phyloP scores from a whole-genome alignment of 2,113 vertebrate genomes.

The Calypte anna region DNA sequence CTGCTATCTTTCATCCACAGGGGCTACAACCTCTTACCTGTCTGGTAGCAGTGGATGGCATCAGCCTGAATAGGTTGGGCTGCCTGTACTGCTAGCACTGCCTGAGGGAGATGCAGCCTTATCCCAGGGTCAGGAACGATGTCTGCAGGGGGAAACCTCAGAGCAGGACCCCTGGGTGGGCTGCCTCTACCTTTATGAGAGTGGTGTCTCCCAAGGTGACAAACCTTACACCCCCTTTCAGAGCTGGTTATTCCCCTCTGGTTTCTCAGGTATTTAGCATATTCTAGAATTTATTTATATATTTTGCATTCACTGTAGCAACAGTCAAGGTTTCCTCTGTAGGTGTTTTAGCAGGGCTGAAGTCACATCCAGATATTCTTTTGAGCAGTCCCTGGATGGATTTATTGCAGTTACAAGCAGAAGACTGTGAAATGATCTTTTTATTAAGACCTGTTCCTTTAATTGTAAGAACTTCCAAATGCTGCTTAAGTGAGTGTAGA shows the following conservation, averaged over 20 bases:
- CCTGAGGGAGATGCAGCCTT: not conserved
- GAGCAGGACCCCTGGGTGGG: not conserved
- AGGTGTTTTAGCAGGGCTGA: not conserved
- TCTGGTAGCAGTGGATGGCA: not conserved
- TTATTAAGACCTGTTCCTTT: not conserved
- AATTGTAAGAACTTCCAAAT: not conserved
- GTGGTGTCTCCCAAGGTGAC: not conserved
- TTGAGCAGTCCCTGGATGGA: not conserved
- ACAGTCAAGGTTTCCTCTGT: not conserved
- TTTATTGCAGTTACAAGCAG: not conserved
- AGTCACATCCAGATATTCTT: not conserved
- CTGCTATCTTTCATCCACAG: not conserved
- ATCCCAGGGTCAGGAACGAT: not conserved
- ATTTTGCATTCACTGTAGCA: not conserved
- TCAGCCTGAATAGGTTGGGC: not conserved
- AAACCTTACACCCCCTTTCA: not conserved
- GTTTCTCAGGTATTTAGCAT: not conserved
- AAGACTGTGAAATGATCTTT: conserved; percentile 12
- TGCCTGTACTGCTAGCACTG: not conserved
- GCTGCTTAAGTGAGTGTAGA: not conserved
- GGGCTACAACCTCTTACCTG: not conserved
- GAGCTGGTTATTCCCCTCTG: not conserved
- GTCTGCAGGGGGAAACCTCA: not conserved
- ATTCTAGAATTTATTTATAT: not conserved
- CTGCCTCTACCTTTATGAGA: not conserved